These are phyloP conservation scores for Ambastaia sidthimunki DNA, from an alignment of 2,797 vertebrate genomes.

Conservation along the genomic window DNA sequence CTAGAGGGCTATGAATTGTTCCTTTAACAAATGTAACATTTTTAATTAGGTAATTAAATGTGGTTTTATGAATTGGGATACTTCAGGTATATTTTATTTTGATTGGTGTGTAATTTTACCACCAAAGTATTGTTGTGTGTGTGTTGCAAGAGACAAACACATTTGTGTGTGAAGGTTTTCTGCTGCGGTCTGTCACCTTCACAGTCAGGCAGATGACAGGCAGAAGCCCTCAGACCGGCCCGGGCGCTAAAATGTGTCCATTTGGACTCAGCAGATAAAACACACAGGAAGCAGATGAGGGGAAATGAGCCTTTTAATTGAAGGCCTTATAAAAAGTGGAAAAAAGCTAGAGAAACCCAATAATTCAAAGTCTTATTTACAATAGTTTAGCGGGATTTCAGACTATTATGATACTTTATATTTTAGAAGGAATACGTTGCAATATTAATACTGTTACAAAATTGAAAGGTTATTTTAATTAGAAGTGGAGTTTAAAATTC, in stretches of 20 bases:
- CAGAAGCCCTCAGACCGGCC: slow-evolving; percentile 51
- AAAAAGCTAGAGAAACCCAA: slow-evolving; percentile 13
- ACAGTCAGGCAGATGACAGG: slow-evolving; percentile 60
- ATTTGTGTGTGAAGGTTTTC: slow-evolving; percentile 6
- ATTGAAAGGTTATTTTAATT: neutral
- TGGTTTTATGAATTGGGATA: slow-evolving; percentile 13
- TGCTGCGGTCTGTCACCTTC: slow-evolving; percentile 66
- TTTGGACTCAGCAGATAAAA: slow-evolving; percentile 70
- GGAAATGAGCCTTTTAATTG: slow-evolving; percentile 80
- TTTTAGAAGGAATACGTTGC: neutral
- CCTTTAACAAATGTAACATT: neutral
- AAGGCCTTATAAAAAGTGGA: slow-evolving; percentile 67
- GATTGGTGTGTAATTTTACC: slow-evolving; percentile 61
- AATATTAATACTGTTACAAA: neutral
- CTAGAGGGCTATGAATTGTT: neutral
- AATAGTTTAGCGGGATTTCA: slow-evolving; percentile 50
- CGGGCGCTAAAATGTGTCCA: slow-evolving; percentile 52
- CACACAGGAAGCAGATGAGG: slow-evolving; percentile 68
- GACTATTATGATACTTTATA: neutral
- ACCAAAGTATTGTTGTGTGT: too few relatives aligned
- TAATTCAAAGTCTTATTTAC: slow-evolving; percentile 44
- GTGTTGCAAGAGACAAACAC: neutral
- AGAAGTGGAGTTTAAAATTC: neutral
- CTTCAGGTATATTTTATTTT: neutral
- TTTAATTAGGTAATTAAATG: slow-evolving; percentile 8